Evolutionary conservation across 2,888 invertebrate species (phyloP).

Genomic region (Phortica okadai): DNA sequence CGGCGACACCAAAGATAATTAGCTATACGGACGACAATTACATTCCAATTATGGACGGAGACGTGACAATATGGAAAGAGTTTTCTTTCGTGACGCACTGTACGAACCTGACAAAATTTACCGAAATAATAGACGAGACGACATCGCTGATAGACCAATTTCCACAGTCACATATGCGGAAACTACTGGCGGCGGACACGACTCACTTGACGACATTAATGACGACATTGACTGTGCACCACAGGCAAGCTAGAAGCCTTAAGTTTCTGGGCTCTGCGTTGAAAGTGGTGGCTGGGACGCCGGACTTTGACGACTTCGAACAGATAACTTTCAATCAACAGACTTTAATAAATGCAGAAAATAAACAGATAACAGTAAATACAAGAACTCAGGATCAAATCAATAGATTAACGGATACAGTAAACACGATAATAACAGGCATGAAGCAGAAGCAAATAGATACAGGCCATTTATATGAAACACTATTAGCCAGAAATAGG

Average conservation of each 20-base stretch:
- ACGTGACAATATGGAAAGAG: too few relatives aligned
- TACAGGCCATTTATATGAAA: too few relatives aligned
- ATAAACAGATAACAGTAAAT: slow-evolving; percentile 33
- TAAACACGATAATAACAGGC: slow-evolving; percentile 3
- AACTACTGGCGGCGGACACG: slow-evolving; percentile 36
- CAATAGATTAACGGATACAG: slow-evolving; percentile 15
- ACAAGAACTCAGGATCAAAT: slow-evolving; percentile 18
- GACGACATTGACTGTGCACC: too few relatives aligned
- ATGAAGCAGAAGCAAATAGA: too few relatives aligned
- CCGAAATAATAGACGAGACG: too few relatives aligned
- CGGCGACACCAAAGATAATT: slow-evolving; percentile 28
- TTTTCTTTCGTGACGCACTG: too few relatives aligned
- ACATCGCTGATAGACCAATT: slow-evolving; percentile 6
- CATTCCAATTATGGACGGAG: slow-evolving; percentile 40
- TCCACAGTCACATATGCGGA: slow-evolving; percentile 33
- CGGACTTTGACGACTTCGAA: too few relatives aligned
- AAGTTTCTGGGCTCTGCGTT: too few relatives aligned
- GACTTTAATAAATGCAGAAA: slow-evolving; percentile 30
- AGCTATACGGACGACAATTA: slow-evolving; percentile 40
- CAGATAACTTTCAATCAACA: background rate
- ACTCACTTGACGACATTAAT: slow-evolving; percentile 29
- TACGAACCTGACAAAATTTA: too few relatives aligned
- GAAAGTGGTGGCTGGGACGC: too few relatives aligned
- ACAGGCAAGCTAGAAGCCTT: too few relatives aligned
- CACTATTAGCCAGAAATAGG: too few relatives aligned